These are phyloP conservation scores for Zoanthus sociatus DNA, from an alignment of 92 coral and sea anemone species.

Conservation along the genomic window DNA sequence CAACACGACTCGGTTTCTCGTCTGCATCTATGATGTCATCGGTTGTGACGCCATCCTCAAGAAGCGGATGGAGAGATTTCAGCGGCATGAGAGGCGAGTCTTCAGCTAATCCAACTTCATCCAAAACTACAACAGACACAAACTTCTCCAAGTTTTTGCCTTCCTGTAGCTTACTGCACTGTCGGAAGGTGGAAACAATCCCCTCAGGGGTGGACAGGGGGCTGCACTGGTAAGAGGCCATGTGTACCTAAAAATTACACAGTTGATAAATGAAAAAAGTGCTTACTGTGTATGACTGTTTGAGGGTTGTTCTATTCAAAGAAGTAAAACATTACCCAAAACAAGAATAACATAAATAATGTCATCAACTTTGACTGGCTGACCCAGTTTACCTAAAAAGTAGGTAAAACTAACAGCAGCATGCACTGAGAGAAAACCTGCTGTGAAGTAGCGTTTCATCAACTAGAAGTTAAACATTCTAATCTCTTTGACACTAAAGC, in stretches of 20 bases:
- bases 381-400: no score
- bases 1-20: slow-evolving; percentile 60
- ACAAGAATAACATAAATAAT: no score
- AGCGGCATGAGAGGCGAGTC: slow-evolving; percentile 81
- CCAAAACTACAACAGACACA: slow-evolving; percentile 74
- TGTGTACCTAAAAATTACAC: slow-evolving; percentile 40
- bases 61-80: slow-evolving; percentile 73
- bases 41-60: slow-evolving; percentile 70
- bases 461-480: no score
- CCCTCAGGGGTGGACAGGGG: slow-evolving; percentile 81
- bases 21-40: slow-evolving; percentile 60
- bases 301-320: no score
- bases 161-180: slow-evolving; percentile 70
- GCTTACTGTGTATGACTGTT: no score
- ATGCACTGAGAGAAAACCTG: no score
- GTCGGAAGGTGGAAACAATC: slow-evolving; percentile 64
- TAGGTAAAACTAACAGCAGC: no score
- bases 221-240: slow-evolving; percentile 72
- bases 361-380: no score
- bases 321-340: no score
- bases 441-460: no score
- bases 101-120: slow-evolving; percentile 81
- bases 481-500: no score
- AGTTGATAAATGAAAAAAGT: no score
- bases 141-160: slow-evolving; percentile 58